Conservation (phyloP, 1,140 invertebrate genomes). For the Antheraea mylitta region DNA sequence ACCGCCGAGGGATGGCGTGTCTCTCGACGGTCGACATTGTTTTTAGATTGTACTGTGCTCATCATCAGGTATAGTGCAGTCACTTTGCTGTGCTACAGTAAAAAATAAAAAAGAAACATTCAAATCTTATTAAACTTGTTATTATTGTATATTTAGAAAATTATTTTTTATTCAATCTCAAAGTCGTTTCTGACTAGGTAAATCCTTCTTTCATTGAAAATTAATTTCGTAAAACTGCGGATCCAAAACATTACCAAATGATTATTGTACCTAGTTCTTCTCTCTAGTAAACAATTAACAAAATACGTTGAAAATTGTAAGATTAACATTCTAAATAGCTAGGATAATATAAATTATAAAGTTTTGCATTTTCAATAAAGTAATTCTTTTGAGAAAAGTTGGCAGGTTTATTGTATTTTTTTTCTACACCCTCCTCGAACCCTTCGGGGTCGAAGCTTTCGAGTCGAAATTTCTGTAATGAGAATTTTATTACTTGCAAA, state of each 20-base stretch:
- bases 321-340: background rate
- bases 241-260: background rate
- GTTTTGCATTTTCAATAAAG: background rate
- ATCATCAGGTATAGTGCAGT: too few species aligned
- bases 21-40: too few species aligned
- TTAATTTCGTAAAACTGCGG: too few species aligned
- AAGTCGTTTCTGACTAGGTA: too few species aligned
- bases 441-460: background rate
- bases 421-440: background rate
- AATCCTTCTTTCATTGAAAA: too few species aligned
- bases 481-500: slow-evolving; percentile 5
- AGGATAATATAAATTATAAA: background rate
- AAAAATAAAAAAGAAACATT: too few species aligned
- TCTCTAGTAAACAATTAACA: background rate
- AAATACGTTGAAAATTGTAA: background rate
- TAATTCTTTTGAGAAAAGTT: background rate
- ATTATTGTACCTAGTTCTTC: background rate
- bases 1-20: too few species aligned
- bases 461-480: background rate
- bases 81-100: too few species aligned
- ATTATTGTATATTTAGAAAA: too few species aligned
- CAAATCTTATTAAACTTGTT: too few species aligned
- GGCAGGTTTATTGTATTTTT: background rate
- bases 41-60: too few species aligned
- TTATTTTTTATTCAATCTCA: too few species aligned